These are phyloP conservation scores for Meganola albula DNA, from an alignment of 2,888 invertebrate genomes.

Conservation along the genomic window DNA sequence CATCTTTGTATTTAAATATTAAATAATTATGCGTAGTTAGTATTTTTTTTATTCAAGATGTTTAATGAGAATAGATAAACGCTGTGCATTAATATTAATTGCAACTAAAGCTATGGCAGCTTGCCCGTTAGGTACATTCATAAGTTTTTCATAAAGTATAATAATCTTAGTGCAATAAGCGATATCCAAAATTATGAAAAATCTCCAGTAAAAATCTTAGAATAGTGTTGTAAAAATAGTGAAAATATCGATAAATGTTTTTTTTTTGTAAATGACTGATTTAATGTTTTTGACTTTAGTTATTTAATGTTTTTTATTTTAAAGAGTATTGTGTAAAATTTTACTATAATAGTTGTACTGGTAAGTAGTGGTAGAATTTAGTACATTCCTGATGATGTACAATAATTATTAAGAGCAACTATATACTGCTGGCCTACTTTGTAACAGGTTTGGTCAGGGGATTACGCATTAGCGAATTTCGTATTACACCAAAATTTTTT, in stretches of 20 bases:
- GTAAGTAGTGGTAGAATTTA: constrained; percentile 56
- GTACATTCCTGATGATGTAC: constrained; percentile 74
- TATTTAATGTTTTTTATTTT: constrained; percentile 60
- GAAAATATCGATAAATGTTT: constrained; percentile 26
- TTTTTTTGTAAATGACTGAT: constrained; percentile 65
- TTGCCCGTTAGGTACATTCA: constrained; percentile 19
- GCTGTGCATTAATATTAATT: no score
- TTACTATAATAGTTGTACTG: constrained; percentile 35
- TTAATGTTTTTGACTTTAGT: constrained; percentile 51
- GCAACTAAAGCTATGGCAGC: constrained; percentile 19
- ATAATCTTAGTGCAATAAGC: constrained; percentile 45
- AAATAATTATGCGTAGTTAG: no score
- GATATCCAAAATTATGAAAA: constrained; percentile 37
- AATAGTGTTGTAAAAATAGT: constrained; percentile 42
- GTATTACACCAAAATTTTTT: constrained; percentile 70
- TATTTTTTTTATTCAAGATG: no score
- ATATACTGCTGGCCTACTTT: constrained; percentile 48
- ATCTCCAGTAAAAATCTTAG: constrained; percentile 28
- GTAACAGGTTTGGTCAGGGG: constrained; percentile 44
- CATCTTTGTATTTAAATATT: no score
- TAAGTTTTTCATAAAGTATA: constrained; percentile 25
- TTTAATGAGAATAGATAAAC: no score
- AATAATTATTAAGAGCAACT: constrained; percentile 49
- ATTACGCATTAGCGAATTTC: constrained; percentile 55
- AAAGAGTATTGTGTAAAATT: constrained; percentile 41